Base-by-base conservation (phyloP, 2,113 vertebrate genomes). In the Paralichthys olivaceus region DNA sequence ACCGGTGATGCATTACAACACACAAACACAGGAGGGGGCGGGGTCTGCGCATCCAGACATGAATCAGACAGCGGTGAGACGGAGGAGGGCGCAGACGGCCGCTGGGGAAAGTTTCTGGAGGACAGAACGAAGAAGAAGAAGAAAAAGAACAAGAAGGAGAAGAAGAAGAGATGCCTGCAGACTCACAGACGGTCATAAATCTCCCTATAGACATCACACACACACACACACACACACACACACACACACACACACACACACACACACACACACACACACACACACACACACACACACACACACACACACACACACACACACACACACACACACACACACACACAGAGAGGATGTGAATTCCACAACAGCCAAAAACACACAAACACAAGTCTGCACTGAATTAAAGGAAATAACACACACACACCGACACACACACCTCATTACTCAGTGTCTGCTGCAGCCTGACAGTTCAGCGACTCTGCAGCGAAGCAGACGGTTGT, bases 381-480 rank as follows among this genome's bases (percentile, higher is more conserved):
- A 34, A 34, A 34, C 32, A 34, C 32, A 2, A 1, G 32, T 34
- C 32, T 34, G 32, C 32, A 34, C 32, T 34, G 32, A 34, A 34
- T 34, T 34, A 34, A 34, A 34, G 32, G 32, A 34, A 9, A n/a
- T n/a, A n/a, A 1, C 29, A 23, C 22, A 53, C 74, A 37, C 28
- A 17, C 73, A 78, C 63, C 68, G 37, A 28, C 29, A 43, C 49
- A 15, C 56, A 53, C 37, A 1, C 37, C 14, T 7, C 23, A 59
- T 84, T 81, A 84, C 75, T 82, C 82, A 79, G 85, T 60, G 75
- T 76, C 79, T 73, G 71, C 77, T 69, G 79, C 82, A 54, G 75
- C 58, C 77, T 71, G 82, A 77, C 85, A 84, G 69, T 79, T 62
- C 69, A 34, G 62, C 77, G 83, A 80, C 72, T 80, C 75, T 14